These are phyloP conservation scores for Anoplopoma fimbria DNA, from an alignment of 2,113 vertebrate genomes.

Conservation along the genomic window DNA sequence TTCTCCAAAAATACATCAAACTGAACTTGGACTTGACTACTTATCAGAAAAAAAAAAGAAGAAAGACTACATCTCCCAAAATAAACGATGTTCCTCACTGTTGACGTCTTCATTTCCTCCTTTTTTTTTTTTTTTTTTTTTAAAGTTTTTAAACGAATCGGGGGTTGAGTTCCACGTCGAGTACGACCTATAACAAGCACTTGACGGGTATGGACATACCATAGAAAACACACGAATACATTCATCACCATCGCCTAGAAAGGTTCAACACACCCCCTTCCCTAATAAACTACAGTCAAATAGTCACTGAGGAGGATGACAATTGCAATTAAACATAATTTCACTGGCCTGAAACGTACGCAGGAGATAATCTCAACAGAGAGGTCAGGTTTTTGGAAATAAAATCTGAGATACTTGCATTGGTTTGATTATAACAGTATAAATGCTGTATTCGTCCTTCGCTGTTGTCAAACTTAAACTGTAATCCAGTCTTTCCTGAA, in stretches of 20 bases:
- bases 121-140: constrained; percentile 42
- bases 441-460: constrained; percentile 41
- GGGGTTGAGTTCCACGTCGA: constrained; percentile 66
- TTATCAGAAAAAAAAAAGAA: constrained; percentile 71
- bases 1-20: constrained; percentile 82
- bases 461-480: constrained; percentile 32
- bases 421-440: constrained; percentile 39
- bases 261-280: constrained; percentile 59
- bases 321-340: constrained; percentile 24
- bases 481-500: constrained; percentile 5
- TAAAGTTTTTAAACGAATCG: constrained; percentile 51
- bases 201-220: constrained; percentile 76
- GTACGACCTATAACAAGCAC: constrained; percentile 78
- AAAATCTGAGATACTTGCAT: constrained; percentile 46
- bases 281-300: constrained; percentile 66
- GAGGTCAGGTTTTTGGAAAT: constrained; percentile 37
- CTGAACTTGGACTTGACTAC: constrained; percentile 78
- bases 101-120: constrained; percentile 57
- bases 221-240: constrained; percentile 80
- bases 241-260: constrained; percentile 78
- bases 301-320: constrained; percentile 67
- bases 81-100: constrained; percentile 54
- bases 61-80: constrained; percentile 54
- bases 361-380: constrained; percentile 40
- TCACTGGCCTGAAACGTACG: constrained; percentile 33